phyloP scores from a whole-genome alignment of 2,888 invertebrate genomes.

The Synergus laeviventris region DNA sequence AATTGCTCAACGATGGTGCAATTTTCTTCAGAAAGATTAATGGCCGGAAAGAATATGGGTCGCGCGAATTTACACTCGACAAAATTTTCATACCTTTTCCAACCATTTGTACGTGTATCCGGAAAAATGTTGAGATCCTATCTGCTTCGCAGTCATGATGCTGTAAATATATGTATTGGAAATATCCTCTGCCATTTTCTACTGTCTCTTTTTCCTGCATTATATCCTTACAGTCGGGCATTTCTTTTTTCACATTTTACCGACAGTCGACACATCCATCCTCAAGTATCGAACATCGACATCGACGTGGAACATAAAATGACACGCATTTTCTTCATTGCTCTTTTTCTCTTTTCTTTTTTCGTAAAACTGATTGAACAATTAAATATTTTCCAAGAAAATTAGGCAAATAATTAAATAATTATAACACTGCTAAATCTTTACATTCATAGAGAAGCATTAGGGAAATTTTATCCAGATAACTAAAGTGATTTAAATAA shows the following conservation, averaged over 20 bases:
- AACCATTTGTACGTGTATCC: constrained; percentile 53
- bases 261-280: constrained; percentile 50
- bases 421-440: too few relatives aligned
- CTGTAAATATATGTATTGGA: constrained; percentile 57
- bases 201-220: constrained; percentile 39
- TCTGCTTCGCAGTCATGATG: background rate
- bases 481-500: too few relatives aligned
- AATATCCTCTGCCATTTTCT: constrained; percentile 47
- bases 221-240: constrained; percentile 46
- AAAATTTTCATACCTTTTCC: constrained; percentile 62
- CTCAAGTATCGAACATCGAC: constrained; percentile 53
- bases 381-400: too few relatives aligned
- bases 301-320: constrained; percentile 40
- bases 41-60: constrained; percentile 63
- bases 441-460: too few relatives aligned
- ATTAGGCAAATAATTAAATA: too few relatives aligned
- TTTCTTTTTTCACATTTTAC: constrained; percentile 1
- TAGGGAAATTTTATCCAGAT: too few relatives aligned
- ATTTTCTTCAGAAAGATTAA: constrained; percentile 59
- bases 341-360: background rate
- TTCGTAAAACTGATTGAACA: too few relatives aligned
- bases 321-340: background rate
- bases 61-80: constrained; percentile 67
- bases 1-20: constrained; percentile 25
- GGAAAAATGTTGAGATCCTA: constrained; percentile 5